Percentiles rank a stretch among this genome's conserved stretches.
Evolutionary conservation across 2,888 invertebrate genomes (phyloP).

Genomic region (Euproctis similis): DNA sequence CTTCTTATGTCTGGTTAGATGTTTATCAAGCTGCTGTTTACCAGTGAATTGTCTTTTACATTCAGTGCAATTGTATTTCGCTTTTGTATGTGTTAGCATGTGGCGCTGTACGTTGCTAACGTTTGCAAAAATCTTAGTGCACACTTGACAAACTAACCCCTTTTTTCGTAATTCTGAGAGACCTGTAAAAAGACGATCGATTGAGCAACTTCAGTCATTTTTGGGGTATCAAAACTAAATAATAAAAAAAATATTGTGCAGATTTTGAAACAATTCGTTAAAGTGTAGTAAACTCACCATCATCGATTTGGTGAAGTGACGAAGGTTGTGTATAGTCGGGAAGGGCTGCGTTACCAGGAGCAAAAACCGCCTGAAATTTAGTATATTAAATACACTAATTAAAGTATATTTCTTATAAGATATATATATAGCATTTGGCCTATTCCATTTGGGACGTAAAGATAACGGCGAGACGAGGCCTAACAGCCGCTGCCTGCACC

Average conservation of each 20-base stretch:
- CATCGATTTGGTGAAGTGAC: neutral
- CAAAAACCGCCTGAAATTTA: neutral
- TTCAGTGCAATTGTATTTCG: conserved; percentile 13
- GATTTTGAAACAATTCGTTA: neutral
- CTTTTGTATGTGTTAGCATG: conserved; percentile 14
- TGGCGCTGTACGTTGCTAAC: conserved; percentile 22
- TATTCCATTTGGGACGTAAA: too few species aligned
- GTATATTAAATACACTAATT: too few species aligned
- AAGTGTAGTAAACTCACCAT: neutral
- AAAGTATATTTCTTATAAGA: too few species aligned
- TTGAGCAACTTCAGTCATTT: too few species aligned
- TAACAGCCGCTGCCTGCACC: too few species aligned
- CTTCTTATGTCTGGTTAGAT: conserved; percentile 18
- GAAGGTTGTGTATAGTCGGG: neutral
- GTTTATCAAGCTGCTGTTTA: conserved; percentile 15
- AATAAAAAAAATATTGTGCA: too few species aligned
- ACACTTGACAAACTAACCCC: conserved; percentile 15
- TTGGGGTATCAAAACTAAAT: too few species aligned
- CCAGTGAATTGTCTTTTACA: conserved; percentile 18
- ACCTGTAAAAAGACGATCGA: conserved; percentile 1
- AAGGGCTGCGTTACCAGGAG: neutral
- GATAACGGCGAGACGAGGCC: too few species aligned
- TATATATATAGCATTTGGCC: too few species aligned
- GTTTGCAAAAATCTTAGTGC: conserved; percentile 22
- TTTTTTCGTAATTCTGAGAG: neutral